Conservation (phyloP, 1,140 invertebrate genomes). For the Drosophila baimaii region DNA sequence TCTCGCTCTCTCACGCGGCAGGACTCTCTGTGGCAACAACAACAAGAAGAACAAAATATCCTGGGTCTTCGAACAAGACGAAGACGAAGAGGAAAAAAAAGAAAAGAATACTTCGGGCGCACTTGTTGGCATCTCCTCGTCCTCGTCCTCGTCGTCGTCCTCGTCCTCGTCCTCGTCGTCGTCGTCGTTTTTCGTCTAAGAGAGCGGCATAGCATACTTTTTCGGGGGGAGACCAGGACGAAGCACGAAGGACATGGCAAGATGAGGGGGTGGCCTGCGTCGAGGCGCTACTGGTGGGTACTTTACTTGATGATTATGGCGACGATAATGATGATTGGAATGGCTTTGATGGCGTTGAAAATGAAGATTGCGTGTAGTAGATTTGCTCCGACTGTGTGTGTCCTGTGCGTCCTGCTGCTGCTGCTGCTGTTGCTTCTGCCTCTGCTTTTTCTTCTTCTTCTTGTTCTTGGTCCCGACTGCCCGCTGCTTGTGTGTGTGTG, state of each 20-base stretch:
- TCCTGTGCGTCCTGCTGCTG: slow-evolving; percentile 5
- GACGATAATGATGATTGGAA: slow-evolving; percentile 84
- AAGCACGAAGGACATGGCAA: too few relatives aligned
- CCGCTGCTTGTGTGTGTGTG: slow-evolving; percentile 17
- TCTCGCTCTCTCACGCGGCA: slow-evolving; percentile 7
- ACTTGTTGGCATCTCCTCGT: slow-evolving; percentile 75
- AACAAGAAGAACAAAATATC: neutral
- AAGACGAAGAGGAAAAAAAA: slow-evolving; percentile 25
- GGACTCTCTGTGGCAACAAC: slow-evolving; percentile 4
- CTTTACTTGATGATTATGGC: slow-evolving; percentile 84
- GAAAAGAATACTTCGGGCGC: slow-evolving; percentile 59
- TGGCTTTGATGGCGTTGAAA: slow-evolving; percentile 84
- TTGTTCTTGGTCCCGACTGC: slow-evolving; percentile 8
- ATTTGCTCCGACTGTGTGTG: slow-evolving; percentile 57
- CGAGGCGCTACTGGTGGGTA: slow-evolving; percentile 82
- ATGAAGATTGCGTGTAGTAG: slow-evolving; percentile 84
- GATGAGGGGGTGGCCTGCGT: slow-evolving; percentile 33
- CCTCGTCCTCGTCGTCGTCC: slow-evolving; percentile 29
- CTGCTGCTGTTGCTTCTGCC: slow-evolving; percentile 9
- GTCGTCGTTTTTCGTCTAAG: slow-evolving; percentile 57
- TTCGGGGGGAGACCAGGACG: neutral
- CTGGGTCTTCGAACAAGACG: slow-evolving; percentile 13
- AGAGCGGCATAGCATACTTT: slow-evolving; percentile 59
- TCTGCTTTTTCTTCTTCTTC: slow-evolving; percentile 10
- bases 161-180: slow-evolving; percentile 5